Evolutionary conservation across 30 jellyfish, hydroid and myxozoan genomes (phyloP), one percentile per base, ranked within the genome.

Genomic region (Turritopsis dohrnii): DNA sequence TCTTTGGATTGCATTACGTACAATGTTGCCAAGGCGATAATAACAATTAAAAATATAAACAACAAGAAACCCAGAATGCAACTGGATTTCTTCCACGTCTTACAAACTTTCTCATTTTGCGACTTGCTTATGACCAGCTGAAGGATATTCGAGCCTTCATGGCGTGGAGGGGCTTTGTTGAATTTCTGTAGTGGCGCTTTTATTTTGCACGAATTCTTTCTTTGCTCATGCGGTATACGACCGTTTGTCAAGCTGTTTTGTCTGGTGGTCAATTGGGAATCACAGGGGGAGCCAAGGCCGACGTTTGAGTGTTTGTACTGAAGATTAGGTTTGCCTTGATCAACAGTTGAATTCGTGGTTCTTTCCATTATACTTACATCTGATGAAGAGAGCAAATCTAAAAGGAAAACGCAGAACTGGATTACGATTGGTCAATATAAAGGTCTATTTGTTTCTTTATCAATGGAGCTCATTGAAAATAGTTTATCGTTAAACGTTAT

Each of bases 171-270:
- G 60, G 60, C 13, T 5, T 41, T 41, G 60, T 41, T 41, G 60
- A 13, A 3, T 41, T 41, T 41, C 60, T 41, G 60, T 13, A 41
- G 9, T 41, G 60, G 60, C 28, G 22, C 77, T 9, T 69, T 9
- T n/a, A 8, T 27, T 8, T 69, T 69, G 9, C 77, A 23, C 77
- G 30, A 69, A 19, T 19, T 69, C 77, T 69, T 27, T 69, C 19
- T 69, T 19, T n/a, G 30, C 19, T 69, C 77, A 69, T 7, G 30
- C 23, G 77, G 16, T 69, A 69, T 8, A 23, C 30, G 28, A n/a
- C 77, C 77, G 77, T 69, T 69, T 8, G 23, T 23, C 77, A 69
- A 23, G 30, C 77, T 69, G 77, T 69, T 69, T 8, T 69, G 77
- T 21, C 77, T 0, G 16, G 30, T 21, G 19, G 31, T 21, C 30